Evolutionary conservation across 2,888 invertebrate genomes (phyloP), one percentile per base, ranked within the genome.

Genomic region (Drosophila melanosoma): DNA sequence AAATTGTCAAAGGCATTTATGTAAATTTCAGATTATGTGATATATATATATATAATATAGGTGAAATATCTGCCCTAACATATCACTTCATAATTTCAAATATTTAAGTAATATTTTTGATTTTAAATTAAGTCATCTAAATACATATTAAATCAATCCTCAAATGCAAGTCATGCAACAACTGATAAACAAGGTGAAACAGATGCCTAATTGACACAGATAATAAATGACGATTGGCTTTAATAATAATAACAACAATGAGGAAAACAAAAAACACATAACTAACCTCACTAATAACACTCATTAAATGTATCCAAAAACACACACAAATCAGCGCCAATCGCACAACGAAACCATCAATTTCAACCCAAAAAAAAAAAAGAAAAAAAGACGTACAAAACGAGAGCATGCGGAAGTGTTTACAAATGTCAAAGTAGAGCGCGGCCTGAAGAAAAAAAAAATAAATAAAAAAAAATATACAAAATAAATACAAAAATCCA

Each of bases 331-430:
- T 80, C 77, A 82, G 61, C 68, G 67, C 48, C 67, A 78, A 76
- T 72, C 70, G 63, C 80, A 69, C 67, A 65, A 70, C 75, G 66
- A 69, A 84, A 76, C 87, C 84, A 87, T 85, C 81, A 84, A 87
- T 85, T 84, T 84, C 77, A 65, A 59, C 20, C 32, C 3, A 20
- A 67, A 58, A 64, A 38, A 33, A 23, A 40, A 11, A 60, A 52
- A n/a, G 32, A 57, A 38, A 70, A 57, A 58, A 71, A 53, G 26
- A 54, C n/a, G 45, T 33, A 57, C 60, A 40, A 81, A 81, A 69
- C 67, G 56, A 69, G 77, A 86, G 79, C 83, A 82, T 71, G 76
- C 86, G 86, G 87, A 86, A 83, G 81, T 82, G 81, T 74, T 83
- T 82, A 82, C 82, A 82, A 82, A 87, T 87, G 82, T 86, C 85